Conservation (phyloP, 2,113 vertebrate genomes). For the Arizona elegans region DNA sequence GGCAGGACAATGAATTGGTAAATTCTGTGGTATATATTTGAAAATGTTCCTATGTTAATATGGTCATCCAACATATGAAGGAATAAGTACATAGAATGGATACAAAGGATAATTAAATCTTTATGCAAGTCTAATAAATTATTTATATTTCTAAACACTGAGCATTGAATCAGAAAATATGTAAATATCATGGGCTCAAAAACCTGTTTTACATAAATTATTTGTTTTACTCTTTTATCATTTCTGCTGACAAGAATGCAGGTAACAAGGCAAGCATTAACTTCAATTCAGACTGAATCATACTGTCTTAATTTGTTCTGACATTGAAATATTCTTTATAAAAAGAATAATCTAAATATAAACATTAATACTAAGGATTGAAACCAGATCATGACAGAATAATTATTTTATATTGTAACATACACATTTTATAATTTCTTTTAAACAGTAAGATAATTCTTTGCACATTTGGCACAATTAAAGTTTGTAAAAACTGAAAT, state of each 20-base stretch:
- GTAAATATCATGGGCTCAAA: slow-evolving; percentile 45
- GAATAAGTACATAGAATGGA: not conserved
- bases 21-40: not conserved
- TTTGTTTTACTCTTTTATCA: slow-evolving; percentile 67
- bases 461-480: slow-evolving; percentile 79
- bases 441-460: slow-evolving; percentile 74
- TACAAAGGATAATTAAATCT: not conserved
- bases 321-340: slow-evolving; percentile 80
- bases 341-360: slow-evolving; percentile 79
- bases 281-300: slow-evolving; percentile 62
- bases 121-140: not conserved
- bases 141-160: not conserved
- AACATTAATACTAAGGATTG: slow-evolving; percentile 79
- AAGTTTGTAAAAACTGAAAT: slow-evolving; percentile 75
- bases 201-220: slow-evolving; percentile 61
- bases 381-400: slow-evolving; percentile 80
- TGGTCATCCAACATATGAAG: not conserved
- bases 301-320: slow-evolving; percentile 60
- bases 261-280: slow-evolving; percentile 69
- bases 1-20: not conserved
- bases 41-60: not conserved
- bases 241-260: slow-evolving; percentile 61
- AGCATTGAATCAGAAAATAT: accelerated
- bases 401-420: slow-evolving; percentile 72
- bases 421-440: slow-evolving; percentile 66